Evolutionary conservation across 2,797 vertebrate genomes (phyloP).

Genomic region (Smutsia gigantea): DNA sequence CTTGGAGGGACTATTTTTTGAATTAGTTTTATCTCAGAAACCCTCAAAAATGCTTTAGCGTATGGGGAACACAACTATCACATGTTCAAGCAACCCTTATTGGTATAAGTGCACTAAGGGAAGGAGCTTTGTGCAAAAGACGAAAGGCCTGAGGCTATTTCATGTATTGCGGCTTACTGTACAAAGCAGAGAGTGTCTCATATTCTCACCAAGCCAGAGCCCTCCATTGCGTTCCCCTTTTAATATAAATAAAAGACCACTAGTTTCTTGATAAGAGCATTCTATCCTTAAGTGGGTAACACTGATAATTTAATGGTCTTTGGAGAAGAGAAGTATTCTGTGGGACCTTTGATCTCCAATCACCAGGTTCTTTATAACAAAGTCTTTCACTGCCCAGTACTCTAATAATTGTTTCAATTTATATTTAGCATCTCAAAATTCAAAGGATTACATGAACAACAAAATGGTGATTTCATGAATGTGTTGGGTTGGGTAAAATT

Average conservation of each 20-base stretch:
- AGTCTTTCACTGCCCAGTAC: not conserved
- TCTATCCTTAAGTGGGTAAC: not conserved
- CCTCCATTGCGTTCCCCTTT: not conserved
- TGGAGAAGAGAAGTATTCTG: not conserved
- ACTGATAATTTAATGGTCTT: not conserved
- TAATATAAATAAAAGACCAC: not conserved
- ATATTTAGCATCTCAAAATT: conserved; percentile 48
- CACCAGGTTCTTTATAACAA: not conserved
- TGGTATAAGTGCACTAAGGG: conserved; percentile 47
- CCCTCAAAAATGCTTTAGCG: conserved; percentile 45
- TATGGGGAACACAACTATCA: conserved; percentile 39
- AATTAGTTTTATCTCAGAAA: conserved; percentile 49
- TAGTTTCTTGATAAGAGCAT: conserved; percentile 24
- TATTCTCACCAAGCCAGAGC: not conserved
- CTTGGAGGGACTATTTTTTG: not conserved
- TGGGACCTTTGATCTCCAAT: not conserved
- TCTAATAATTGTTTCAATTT: conserved; percentile 46
- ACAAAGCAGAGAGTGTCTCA: not conserved
- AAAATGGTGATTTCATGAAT: not conserved
- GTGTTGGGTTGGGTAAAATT: not conserved
- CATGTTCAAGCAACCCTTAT: conserved; percentile 51
- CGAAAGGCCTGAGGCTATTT: conserved; percentile 15
- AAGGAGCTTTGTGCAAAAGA: conserved; percentile 1
- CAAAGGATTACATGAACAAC: not conserved
- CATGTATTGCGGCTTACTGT: not conserved